Base-by-base conservation (phyloP, 1,140 invertebrate genomes). In the Papilio machaon region DNA sequence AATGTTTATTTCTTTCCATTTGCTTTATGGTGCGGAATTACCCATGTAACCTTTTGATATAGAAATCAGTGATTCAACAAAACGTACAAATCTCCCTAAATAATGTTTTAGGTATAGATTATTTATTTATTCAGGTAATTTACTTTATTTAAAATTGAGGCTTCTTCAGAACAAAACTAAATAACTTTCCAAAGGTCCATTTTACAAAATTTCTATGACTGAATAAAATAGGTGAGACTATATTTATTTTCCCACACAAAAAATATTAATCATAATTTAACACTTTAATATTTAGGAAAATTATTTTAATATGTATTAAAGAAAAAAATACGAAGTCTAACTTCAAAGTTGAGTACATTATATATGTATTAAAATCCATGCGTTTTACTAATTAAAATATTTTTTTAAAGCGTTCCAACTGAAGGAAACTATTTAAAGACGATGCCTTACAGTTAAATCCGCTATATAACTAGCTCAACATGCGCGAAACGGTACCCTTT, bases 1-100 rank as follows among this genome's bases (percentile, higher is more conserved):
- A 67, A 79, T 79, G 77, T 79, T 79, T 79, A 79, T 79, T 64
- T 79, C 77, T 79, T 79, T 79, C 77, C 77, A 79, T 79, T 79
- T 79, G 77, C 77, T 67, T 79, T 79, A 79, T 79, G 54, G 77
- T 79, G 58, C 77, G 77, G 77, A 79, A 79, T 79, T 67, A 64
- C 77, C 77, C 77, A 49, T 67, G 77, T 79, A 67, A 79, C 77
- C 8, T 46, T 79, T 67, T 79, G 77, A 79, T 79, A 46, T 67
- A 79, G 77, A 79, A 79, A 79, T 79, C 77, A 67, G 35, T 79
- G 77, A 79, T 79, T 79, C 46, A 64, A 60, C 17, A 43, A 79
- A 79, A 79, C 54, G 54, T 79, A 79, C 64, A 78, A 78, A 64
- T 60, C 52, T 78, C 30, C 38, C 17, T 49, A 46, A 19, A 52